Evolutionary conservation across 2,888 invertebrate genomes (phyloP), one percentile per base, ranked within the genome.

Genomic region (Nephrotoma guestfalica): DNA sequence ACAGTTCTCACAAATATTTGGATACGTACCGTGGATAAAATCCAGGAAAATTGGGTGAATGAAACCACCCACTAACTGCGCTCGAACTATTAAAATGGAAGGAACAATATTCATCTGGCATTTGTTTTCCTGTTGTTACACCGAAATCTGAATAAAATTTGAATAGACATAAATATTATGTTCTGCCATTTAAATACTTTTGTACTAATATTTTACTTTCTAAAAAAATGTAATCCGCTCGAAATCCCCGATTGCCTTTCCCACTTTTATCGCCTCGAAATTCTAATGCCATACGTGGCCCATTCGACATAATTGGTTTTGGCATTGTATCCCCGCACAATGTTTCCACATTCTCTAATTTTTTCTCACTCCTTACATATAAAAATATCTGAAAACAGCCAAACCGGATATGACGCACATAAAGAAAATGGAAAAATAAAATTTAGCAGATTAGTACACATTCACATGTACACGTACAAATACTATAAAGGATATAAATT

Each of bases 291-390:
- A 99, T 93, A 89, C 96, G 94, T 86, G 96, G 96, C 83, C 97
- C 97, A 90, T 96, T 97, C 87, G 98, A 98, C 98, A 99, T 98
- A 88, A 98, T 93, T 87, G 97, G 97, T 88, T 96, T 95, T 0
- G 98, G 98, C 86, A 95, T 91, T 88, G 94, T 94, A 51, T 93
- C 93, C 6, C 97, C 98, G 90, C 99, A 99, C 90, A 96, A 96
- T 41, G 95, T 95, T 89, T 97, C 97, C 87, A 97, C 95, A 90
- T 96, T 95, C 90, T 97, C 97, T 92, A 51, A 57, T 86, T 86
- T 86, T 41, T 42, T 84, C 41, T 84, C 84, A 42, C 41, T 84
- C n/a, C 84, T 84, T 42, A 84, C 41, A 15, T 41, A 42, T 84
- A 84, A 84, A 84, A 84, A 84, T 41, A 84, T 84, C 84, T 84